Evolutionary conservation across 2,113 vertebrate genomes (phyloP).

Genomic region (Mus pahari): DNA sequence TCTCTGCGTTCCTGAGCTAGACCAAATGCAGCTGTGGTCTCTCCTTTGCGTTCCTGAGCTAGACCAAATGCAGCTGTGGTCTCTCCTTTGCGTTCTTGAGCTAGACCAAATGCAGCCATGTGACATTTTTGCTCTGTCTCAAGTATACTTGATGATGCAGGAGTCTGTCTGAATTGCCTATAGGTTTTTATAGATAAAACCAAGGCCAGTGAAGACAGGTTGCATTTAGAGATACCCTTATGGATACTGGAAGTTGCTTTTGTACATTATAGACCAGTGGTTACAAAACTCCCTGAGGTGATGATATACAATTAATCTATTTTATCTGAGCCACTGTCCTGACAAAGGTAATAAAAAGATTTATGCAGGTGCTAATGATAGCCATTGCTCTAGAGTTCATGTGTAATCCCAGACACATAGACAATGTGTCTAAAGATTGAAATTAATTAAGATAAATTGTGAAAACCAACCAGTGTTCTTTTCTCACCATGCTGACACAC

Average conservation of each 20-base stretch:
- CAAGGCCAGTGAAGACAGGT: not conserved
- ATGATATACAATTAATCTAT: not conserved
- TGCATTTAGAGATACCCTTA: not conserved
- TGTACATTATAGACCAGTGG: not conserved
- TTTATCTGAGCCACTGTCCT: not conserved
- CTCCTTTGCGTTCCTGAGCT: not conserved
- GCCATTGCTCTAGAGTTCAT: not conserved
- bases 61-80: too few relatives aligned
- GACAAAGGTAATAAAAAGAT: not conserved
- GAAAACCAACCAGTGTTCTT: not conserved
- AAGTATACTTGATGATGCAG: not conserved
- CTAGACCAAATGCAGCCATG: not conserved
- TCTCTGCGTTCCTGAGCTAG: not conserved
- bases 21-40: not conserved
- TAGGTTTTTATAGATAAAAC: slow-evolving; percentile 30
- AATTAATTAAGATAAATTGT: not conserved
- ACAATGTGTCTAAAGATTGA: not conserved
- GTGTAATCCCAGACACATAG: not conserved
- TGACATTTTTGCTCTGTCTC: not conserved
- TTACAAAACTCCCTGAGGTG: not conserved
- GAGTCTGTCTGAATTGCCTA: not conserved
- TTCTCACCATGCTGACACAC: not conserved
- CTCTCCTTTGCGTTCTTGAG: not conserved
- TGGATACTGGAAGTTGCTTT: not conserved
- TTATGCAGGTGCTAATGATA: not conserved